Conservation (phyloP, 2,888 invertebrate species). For the Axea sp. region DNA sequence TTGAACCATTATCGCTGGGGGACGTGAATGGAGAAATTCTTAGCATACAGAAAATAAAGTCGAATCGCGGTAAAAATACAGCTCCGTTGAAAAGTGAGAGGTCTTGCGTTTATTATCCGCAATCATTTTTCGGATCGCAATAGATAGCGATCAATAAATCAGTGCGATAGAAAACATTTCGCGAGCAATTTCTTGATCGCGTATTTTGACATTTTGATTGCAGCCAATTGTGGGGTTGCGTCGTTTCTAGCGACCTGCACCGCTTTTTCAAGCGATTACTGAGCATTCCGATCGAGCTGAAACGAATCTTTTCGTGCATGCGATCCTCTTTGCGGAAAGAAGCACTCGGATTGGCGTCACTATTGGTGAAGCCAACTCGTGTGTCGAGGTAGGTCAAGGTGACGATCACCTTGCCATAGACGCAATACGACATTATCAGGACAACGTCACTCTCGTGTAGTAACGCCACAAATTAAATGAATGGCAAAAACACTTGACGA, state of each 20-base stretch:
- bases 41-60: conserved; percentile 34
- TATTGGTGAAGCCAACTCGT: conserved; percentile 67
- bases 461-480: conserved; percentile 15
- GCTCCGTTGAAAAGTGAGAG: conserved; percentile 52
- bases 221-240: too few species aligned
- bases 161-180: background rate
- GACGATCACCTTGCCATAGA: conserved; percentile 66
- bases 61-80: conserved; percentile 37
- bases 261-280: too few species aligned
- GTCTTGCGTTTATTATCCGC: conserved; percentile 41
- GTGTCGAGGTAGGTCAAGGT: conserved; percentile 74
- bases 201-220: too few species aligned
- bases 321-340: conserved; percentile 39
- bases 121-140: conserved; percentile 35
- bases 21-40: conserved; percentile 59
- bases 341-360: conserved; percentile 44
- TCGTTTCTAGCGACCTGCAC: too few species aligned
- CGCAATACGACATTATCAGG: conserved; percentile 62
- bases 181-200: too few species aligned
- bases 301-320: conserved; percentile 4
- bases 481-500: conserved; percentile 16
- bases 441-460: conserved; percentile 48
- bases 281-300: conserved; percentile 18
- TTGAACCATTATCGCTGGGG: conserved; percentile 55
- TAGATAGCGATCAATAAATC: conserved; percentile 44